A percentile compares a stretch with the other conserved stretches of the same genome.
Conservation (phyloP, 2,888 invertebrate genomes). For the Chouioia cunea region DNA sequence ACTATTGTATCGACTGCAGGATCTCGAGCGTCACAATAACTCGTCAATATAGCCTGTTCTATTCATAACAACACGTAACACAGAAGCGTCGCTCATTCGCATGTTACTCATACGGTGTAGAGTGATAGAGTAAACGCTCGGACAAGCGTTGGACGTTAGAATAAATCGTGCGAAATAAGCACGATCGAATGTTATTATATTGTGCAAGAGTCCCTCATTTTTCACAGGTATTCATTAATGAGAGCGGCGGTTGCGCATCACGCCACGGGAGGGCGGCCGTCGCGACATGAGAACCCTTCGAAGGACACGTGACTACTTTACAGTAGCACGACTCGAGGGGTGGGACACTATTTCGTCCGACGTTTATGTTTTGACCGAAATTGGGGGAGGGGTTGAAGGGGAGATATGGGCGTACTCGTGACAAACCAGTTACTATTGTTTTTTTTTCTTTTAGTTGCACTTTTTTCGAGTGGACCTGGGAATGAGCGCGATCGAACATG, state of each 20-base stretch:
- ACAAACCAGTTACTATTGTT: conserved; percentile 12
- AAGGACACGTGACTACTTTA: conserved; percentile 65
- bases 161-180: conserved; percentile 37
- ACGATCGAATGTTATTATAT: conserved; percentile 9
- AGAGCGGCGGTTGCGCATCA: conserved; percentile 53
- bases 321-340: conserved; percentile 48
- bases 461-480: conserved; percentile 4
- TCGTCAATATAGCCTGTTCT: neutral
- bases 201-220: conserved; percentile 32
- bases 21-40: conserved; percentile 11
- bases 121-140: too few species aligned
- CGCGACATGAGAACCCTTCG: conserved; percentile 49
- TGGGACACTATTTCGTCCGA: conserved; percentile 42
- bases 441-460: conserved; percentile 13
- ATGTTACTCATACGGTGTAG: conserved; percentile 14
- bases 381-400: neutral
- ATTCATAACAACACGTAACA: too few species aligned
- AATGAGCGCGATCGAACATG: neutral
- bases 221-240: conserved; percentile 44
- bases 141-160: conserved; percentile 6
- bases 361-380: conserved; percentile 60
- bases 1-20: conserved; percentile 13
- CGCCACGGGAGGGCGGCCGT: conserved; percentile 51
- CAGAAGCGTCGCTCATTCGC: too few species aligned
- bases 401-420: conserved; percentile 20